phyloP scores from a whole-genome alignment of 2,113 vertebrate genomes.

The Aplodontia rufa region DNA sequence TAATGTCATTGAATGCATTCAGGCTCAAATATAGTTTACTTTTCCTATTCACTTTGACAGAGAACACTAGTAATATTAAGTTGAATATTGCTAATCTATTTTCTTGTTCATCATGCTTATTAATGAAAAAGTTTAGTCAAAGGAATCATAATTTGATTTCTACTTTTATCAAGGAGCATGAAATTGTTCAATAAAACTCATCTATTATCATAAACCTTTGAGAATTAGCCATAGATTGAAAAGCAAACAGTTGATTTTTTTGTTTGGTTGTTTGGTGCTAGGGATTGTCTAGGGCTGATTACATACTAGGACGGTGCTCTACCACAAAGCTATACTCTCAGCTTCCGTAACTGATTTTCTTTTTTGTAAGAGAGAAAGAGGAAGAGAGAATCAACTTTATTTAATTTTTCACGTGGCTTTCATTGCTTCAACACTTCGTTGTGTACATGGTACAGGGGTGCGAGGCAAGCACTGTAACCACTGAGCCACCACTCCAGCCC shows the following conservation, averaged over 20 bases:
- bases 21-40: not conserved
- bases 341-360: too few species aligned
- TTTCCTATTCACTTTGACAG: slow-evolving; percentile 69
- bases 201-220: not conserved
- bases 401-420: too few species aligned
- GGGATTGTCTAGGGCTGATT: too few species aligned
- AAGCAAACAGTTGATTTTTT: not conserved
- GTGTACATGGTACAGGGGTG: too few species aligned
- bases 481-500: too few species aligned
- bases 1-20: not conserved
- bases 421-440: too few species aligned
- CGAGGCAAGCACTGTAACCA: too few species aligned
- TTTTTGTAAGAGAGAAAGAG: too few species aligned
- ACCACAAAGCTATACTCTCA: too few species aligned
- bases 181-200: not conserved
- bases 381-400: too few species aligned
- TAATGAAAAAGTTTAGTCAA: not conserved
- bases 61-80: slow-evolving; percentile 41
- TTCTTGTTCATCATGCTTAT: not conserved
- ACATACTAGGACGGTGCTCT: not conserved
- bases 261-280: not conserved
- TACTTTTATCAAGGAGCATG: not conserved
- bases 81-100: not conserved
- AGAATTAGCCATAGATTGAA: not conserved
- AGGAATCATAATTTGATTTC: not conserved